Percentiles rank a stretch among this genome's conserved stretches.
Evolutionary conservation across 2,888 invertebrate genomes (phyloP).

Genomic region (Phengaris arion): DNA sequence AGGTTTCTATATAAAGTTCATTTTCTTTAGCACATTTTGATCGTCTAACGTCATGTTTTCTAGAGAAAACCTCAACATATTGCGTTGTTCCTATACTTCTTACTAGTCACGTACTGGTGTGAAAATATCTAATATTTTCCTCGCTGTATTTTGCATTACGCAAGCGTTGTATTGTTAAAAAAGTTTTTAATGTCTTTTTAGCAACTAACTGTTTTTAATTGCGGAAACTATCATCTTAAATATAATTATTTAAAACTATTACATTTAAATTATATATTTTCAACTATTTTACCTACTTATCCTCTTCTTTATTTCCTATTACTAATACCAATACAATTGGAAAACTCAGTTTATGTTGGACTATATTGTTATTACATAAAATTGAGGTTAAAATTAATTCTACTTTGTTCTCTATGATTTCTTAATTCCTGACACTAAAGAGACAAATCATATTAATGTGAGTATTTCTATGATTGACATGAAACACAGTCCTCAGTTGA

Average conservation of each 20-base stretch:
- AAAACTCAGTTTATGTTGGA: no score
- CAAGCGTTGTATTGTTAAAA: conserved; percentile 32
- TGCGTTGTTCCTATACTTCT: conserved; percentile 39
- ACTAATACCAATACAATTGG: no score
- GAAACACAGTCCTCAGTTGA: conserved; percentile 17
- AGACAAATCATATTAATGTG: conserved; percentile 19
- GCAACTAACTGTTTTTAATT: neutral
- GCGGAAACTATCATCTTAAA: neutral
- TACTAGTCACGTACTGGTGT: conserved; percentile 42
- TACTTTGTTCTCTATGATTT: conserved; percentile 34
- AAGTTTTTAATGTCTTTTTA: neutral
- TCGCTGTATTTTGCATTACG: conserved; percentile 36
- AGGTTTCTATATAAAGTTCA: conserved; percentile 31
- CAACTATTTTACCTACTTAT: neutral
- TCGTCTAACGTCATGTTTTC: conserved; percentile 35
- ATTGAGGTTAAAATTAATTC: conserved; percentile 32
- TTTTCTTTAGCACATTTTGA: conserved; percentile 35
- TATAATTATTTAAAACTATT: no score
- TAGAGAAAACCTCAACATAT: conserved; percentile 44
- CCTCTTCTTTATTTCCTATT: no score
- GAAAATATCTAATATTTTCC: conserved; percentile 39
- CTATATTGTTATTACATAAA: no score
- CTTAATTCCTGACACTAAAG: conserved; percentile 6
- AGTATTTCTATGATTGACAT: conserved; percentile 16
- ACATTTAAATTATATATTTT: neutral